These are phyloP conservation scores for Zaprionus vittiger DNA, from an alignment of 1,140 invertebrate species.

Conservation along the genomic window DNA sequence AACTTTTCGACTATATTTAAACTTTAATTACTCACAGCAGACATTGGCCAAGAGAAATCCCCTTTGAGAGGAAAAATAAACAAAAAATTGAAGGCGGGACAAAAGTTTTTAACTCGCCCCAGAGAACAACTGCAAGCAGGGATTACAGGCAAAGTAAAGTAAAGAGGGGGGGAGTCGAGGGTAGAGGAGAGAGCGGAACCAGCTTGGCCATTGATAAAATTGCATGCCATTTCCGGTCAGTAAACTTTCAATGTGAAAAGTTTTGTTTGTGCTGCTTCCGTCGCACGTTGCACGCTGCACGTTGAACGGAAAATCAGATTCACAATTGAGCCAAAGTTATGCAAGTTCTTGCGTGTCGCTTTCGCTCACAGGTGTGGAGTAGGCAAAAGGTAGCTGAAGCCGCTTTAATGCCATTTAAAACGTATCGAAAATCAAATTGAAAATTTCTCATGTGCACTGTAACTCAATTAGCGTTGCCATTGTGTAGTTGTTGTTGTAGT, in stretches of 20 bases:
- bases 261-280: slow-evolving; percentile 36
- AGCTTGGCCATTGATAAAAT: slow-evolving; percentile 67
- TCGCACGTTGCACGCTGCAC: background rate
- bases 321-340: slow-evolving; percentile 54
- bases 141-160: background rate
- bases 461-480: slow-evolving; percentile 70
- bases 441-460: slow-evolving; percentile 38
- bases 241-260: slow-evolving; percentile 71
- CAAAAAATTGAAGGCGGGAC: slow-evolving; percentile 2
- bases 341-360: slow-evolving; percentile 45
- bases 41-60: slow-evolving; percentile 40
- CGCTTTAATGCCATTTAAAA: slow-evolving; percentile 36
- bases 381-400: background rate
- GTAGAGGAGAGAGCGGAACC: background rate
- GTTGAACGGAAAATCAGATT: slow-evolving; percentile 47
- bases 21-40: slow-evolving; percentile 72
- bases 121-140: background rate
- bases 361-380: background rate
- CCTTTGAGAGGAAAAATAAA: slow-evolving; percentile 33
- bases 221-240: slow-evolving; percentile 79
- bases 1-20: slow-evolving; percentile 59
- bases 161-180: background rate
- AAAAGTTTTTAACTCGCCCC: slow-evolving; percentile 2
- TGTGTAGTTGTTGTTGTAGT: slow-evolving; percentile 31
- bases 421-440: slow-evolving; percentile 28